Base-by-base conservation (phyloP, 2,797 vertebrate species). In the Discoglossus pictus region DNA sequence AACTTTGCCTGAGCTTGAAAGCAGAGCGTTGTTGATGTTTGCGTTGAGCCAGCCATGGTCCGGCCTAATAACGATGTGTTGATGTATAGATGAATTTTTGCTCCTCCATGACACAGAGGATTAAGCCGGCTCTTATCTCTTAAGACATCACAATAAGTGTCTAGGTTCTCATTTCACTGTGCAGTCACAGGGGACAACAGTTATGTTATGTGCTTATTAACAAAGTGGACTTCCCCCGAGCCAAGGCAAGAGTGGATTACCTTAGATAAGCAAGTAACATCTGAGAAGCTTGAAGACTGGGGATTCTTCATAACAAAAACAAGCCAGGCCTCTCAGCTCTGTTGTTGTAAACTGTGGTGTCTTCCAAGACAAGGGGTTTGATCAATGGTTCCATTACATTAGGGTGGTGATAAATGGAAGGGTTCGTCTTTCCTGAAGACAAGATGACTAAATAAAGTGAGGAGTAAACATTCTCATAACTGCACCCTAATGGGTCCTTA, bases 81-180 rank as follows among this genome's bases (percentile, higher is more conserved):
- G 94, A 95, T 92, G 91, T 94, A 89, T 93, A 91, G 89, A 86
- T 88, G 88, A 95, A 94, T 95, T 93, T 89, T 89, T 89, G 85
- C 84, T 87, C 87, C 84, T 80, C 83, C 83, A 86, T 89, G 90
- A 91, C 90, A 93, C 79, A 79, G 66, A n/a, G 86, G 90, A 92
- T 93, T 86, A 86, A 86, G 88, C 79, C 80, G 77, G 81, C 74
- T 81, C 89, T 94, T 98, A 98, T 98, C 95, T 91, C 79, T 88
- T 85, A 77, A 91, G 90, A 92, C 89, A 97, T 98, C 94, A 93
- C 86, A 77, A 90, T 90, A 89, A 85, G 86, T 79, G 85, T 91
- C 91, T 87, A 86, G 92, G 89, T 90, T 97, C 92, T 83, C 79
- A 86, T 95, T 98, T 95, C 95, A 91, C 74, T 83, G 86, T 76